Conservation (phyloP, 2,797 vertebrate species). For the Gallinago solitaria region DNA sequence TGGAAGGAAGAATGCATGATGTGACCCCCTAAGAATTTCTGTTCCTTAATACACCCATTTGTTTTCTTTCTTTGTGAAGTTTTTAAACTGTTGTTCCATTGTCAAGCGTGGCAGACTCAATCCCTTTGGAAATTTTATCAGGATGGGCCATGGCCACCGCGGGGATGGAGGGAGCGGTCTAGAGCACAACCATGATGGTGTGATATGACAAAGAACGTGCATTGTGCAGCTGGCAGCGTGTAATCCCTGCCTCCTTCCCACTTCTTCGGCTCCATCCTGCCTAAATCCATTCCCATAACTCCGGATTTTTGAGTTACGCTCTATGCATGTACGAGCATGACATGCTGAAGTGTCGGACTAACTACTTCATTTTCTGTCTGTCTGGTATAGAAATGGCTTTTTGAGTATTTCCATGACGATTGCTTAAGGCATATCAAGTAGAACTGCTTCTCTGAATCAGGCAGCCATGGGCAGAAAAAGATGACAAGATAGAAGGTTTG, state of each 20-base stretch:
- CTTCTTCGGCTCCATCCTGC: neutral
- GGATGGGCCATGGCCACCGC: neutral
- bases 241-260: constrained; percentile 25
- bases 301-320: constrained; percentile 27
- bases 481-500: neutral
- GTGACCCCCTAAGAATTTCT: constrained; percentile 38
- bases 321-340: constrained; percentile 36
- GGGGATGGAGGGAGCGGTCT: constrained; percentile 8
- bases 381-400: neutral
- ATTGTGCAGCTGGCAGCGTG: constrained; percentile 42
- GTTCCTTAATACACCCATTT: constrained; percentile 35
- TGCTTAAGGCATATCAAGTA: neutral
- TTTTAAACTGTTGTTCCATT: constrained; percentile 26
- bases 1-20: constrained; percentile 48
- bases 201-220: constrained; percentile 26
- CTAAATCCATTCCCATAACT: constrained; percentile 32
- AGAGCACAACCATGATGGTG: neutral
- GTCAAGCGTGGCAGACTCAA: constrained; percentile 4
- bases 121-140: constrained; percentile 18
- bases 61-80: constrained; percentile 19
- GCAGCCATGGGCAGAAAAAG: neutral
- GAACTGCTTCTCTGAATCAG: neutral
- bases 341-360: neutral
- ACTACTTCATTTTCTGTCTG: neutral
- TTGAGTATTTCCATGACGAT: neutral